Evolutionary conservation across 2,113 vertebrate genomes (phyloP).

Genomic region (Irena cyanogastra): DNA sequence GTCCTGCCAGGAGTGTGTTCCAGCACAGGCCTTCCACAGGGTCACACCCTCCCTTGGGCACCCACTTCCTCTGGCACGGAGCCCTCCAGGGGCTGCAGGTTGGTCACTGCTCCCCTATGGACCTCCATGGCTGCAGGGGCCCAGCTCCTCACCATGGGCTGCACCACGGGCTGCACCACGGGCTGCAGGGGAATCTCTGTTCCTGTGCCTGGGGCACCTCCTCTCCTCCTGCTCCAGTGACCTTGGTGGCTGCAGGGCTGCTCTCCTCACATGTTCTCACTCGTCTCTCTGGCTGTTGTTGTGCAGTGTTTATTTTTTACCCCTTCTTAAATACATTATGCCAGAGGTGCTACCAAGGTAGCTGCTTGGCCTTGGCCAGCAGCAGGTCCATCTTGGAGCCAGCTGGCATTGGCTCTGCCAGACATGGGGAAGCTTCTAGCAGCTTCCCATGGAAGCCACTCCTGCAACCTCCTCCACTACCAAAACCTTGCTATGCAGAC

Average conservation of each 20-base stretch:
- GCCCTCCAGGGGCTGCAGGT: not conserved
- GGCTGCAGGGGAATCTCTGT: not conserved
- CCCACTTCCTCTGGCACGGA: no score
- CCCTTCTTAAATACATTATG: not conserved
- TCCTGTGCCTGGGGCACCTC: not conserved
- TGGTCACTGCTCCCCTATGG: no score
- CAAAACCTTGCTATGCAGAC: not conserved
- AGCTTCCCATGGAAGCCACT: not conserved
- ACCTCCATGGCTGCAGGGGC: not conserved
- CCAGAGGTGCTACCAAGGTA: not conserved
- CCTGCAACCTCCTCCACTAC: not conserved
- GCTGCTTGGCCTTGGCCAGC: not conserved
- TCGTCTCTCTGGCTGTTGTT: not conserved
- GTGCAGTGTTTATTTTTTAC: not conserved
- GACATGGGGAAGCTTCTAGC: not conserved
- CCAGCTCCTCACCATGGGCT: not conserved
- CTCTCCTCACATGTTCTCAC: not conserved
- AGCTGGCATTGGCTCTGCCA: not conserved
- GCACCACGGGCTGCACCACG: accelerated
- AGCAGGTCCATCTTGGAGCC: not conserved
- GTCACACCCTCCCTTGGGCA: not conserved
- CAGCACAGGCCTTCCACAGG: not conserved
- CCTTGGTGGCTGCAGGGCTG: not conserved
- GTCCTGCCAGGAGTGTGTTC: not conserved
- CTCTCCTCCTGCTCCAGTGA: not conserved